Evolutionary conservation across 2,888 invertebrate genomes (phyloP).

Genomic region (Eupithecia insigniata): DNA sequence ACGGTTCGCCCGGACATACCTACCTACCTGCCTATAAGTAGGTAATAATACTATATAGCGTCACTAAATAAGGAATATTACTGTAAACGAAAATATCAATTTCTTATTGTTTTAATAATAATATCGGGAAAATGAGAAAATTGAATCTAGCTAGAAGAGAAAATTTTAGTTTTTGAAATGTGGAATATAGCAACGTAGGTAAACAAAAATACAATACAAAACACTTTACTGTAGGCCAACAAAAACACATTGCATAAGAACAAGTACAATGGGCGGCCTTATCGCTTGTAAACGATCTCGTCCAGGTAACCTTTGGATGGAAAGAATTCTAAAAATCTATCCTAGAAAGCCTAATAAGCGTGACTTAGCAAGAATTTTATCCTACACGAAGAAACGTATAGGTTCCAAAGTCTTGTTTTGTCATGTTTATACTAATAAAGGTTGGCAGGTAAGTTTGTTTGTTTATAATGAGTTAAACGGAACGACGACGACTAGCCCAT

Average conservation of each 20-base stretch:
- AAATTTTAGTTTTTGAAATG: not conserved
- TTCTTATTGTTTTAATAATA: not conserved
- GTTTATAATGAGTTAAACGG: too few relatives aligned
- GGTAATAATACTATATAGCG: conserved; percentile 32
- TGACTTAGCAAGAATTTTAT: not conserved
- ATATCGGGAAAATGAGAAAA: not conserved
- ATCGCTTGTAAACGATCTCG: not conserved
- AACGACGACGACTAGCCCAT: too few relatives aligned
- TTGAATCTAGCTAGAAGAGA: not conserved
- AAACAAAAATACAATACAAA: not conserved
- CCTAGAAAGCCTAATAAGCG: not conserved
- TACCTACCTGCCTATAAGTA: conserved; percentile 16
- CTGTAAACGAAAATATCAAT: not conserved
- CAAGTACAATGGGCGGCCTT: too few relatives aligned
- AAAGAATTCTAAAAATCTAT: not conserved
- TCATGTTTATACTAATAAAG: not conserved
- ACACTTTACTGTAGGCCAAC: too few relatives aligned
- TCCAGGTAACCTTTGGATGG: not conserved
- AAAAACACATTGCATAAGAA: not conserved
- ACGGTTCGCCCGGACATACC: conserved; percentile 47
- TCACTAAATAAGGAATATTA: conserved; percentile 44
- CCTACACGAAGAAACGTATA: not conserved
- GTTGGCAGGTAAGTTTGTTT: too few relatives aligned
- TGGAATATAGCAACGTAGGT: not conserved
- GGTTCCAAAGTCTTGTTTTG: not conserved